Evolutionary conservation across 2,797 vertebrate species (phyloP), one percentile per base, ranked within the genome.

Genomic region (Acanthurus tractus): DNA sequence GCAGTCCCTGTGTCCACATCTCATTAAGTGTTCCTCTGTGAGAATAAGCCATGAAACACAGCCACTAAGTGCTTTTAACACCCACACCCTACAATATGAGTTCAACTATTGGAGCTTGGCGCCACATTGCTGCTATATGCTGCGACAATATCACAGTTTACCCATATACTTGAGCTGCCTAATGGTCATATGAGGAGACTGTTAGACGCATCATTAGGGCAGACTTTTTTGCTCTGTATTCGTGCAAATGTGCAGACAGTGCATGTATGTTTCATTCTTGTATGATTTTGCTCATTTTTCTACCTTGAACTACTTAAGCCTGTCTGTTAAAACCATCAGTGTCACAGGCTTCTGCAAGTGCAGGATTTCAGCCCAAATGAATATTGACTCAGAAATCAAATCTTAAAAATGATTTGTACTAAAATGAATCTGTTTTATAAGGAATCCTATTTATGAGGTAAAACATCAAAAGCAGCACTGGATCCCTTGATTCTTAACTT

Each of bases 161-260:
- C 64, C 73, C 82, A 76, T 85, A 87, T 83, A 83, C 81, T 85
- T 68, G 74, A 88, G 85, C 90, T 73, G 88, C 74, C 82, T 93
- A 92, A 93, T 91, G 89, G 92, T 79, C 86, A 87, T 82, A 79
- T 86, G 76, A 89, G 88, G 84, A 88, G 86, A 81, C 83, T 82
- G 80, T 87, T 88, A 83, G 86, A 90, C 46, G 77, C 84, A 82
- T 81, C 91, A 91, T 93, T 90, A 93, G 77, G 88, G 81, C 74
- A 63, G 80, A 29, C 57, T 66, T 73, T 79, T 29, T 29, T 29
- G 25, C 72, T 69, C 49, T 11, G 40, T 50, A 45, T 74, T 67
- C 2, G 12, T 55, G 57, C 22, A 73, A 61, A 78, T 79, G 59
- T 56, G 18, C 7, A 55, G 22, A 55, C 22, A 69, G 40, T 58